These are phyloP conservation scores for Melanotus villosus DNA, from an alignment of 2,888 invertebrate species.

Conservation along the genomic window DNA sequence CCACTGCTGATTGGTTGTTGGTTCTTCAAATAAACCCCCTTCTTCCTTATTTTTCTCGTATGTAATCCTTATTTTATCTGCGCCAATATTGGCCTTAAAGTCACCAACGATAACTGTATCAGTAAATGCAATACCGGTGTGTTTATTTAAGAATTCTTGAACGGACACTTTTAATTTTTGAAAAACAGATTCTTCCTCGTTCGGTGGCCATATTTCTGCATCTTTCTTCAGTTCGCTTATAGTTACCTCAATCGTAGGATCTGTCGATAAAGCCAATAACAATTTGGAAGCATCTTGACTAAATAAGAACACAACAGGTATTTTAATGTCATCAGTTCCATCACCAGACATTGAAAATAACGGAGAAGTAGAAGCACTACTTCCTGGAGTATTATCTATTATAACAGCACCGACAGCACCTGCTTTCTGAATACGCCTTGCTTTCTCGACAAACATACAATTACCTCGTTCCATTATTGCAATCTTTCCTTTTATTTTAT, in stretches of 20 bases:
- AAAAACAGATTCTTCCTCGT: slow-evolving; percentile 68
- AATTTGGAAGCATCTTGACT: slow-evolving; percentile 81
- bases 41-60: slow-evolving; percentile 56
- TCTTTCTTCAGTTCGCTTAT: slow-evolving; percentile 69
- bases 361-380: slow-evolving; percentile 81
- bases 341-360: slow-evolving; percentile 98
- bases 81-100: slow-evolving; percentile 63
- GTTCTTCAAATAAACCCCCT: slow-evolving; percentile 50
- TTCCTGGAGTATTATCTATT: slow-evolving; percentile 84
- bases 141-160: slow-evolving; percentile 67
- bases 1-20: slow-evolving; percentile 61
- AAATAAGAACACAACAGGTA: slow-evolving; percentile 94
- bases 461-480: slow-evolving; percentile 91
- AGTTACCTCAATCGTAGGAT: slow-evolving; percentile 72
- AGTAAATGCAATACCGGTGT: slow-evolving; percentile 64
- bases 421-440: slow-evolving; percentile 83
- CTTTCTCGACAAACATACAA: slow-evolving; percentile 97
- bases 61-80: slow-evolving; percentile 63
- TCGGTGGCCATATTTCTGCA: slow-evolving; percentile 67
- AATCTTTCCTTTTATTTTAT: slow-evolving; percentile 79
- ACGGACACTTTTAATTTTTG: slow-evolving; percentile 67
- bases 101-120: slow-evolving; percentile 62
- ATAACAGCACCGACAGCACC: slow-evolving; percentile 91
- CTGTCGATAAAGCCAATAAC: slow-evolving; percentile 72
- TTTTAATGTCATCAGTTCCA: slow-evolving; percentile 86